Conservation (phyloP, 2,797 vertebrate genomes). For the Alfaro cultratus region DNA sequence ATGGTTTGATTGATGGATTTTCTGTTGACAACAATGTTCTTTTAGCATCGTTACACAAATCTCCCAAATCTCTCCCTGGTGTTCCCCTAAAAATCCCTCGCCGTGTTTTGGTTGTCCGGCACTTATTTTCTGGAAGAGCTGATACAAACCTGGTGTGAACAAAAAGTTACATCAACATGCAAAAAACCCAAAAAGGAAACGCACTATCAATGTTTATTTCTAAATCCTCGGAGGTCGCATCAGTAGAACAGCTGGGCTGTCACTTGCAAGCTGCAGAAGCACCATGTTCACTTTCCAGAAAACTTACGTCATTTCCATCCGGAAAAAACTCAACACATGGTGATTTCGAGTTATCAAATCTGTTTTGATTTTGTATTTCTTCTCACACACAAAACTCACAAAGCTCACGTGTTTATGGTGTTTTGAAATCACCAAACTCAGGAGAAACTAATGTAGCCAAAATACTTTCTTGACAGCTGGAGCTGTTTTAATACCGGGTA, state of each 20-base stretch:
- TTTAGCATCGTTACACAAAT: conserved; percentile 9
- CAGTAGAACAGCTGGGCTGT: conserved; percentile 46
- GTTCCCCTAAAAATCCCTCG: conserved; percentile 18
- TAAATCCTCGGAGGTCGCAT: conserved; percentile 21
- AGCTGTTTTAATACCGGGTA: conserved; percentile 41
- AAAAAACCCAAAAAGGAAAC: neutral
- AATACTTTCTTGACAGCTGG: conserved; percentile 52
- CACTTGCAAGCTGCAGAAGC: conserved; percentile 25
- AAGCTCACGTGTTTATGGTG: conserved; percentile 31
- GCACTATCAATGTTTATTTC: conserved; percentile 31
- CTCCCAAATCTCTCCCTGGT: conserved; percentile 10
- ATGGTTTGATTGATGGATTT: conserved; percentile 7
- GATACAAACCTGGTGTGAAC: conserved; percentile 12
- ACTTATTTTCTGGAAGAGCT: conserved; percentile 25
- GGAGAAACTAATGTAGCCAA: conserved; percentile 34
- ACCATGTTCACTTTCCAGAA: conserved; percentile 2
- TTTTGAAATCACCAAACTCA: conserved; percentile 44
- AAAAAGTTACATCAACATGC: neutral
- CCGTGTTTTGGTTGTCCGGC: conserved; percentile 2
- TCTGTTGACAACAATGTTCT: conserved; percentile 5
- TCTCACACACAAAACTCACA: conserved; percentile 26
- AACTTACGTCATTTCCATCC: conserved; percentile 31
- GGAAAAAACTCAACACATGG: conserved; percentile 16
- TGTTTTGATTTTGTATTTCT: neutral
- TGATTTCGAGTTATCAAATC: conserved; percentile 38